These are phyloP conservation scores for Malacoctenus gilli DNA, from an alignment of 2,797 vertebrate genomes.

Conservation along the genomic window DNA sequence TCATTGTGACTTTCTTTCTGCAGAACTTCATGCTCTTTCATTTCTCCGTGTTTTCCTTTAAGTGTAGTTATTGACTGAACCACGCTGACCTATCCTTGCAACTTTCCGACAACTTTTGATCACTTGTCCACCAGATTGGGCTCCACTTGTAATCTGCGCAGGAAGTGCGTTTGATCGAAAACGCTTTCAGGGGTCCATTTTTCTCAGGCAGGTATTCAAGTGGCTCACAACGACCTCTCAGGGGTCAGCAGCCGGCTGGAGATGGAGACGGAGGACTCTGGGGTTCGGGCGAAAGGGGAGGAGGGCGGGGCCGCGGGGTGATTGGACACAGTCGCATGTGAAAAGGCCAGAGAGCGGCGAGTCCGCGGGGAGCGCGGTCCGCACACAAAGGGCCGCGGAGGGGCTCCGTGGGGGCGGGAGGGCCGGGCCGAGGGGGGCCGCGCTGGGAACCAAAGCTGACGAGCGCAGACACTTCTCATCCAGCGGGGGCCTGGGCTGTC, in stretches of 20 bases:
- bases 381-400: constrained; percentile 77
- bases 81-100: too few relatives aligned
- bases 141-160: too few relatives aligned
- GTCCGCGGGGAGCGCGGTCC: constrained; percentile 77
- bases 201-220: constrained; percentile 33
- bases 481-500: constrained; percentile 64
- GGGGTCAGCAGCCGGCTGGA: constrained; percentile 64
- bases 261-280: constrained; percentile 64
- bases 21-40: too few relatives aligned
- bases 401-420: constrained; percentile 56
- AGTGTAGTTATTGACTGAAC: too few relatives aligned
- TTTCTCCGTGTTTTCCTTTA: too few relatives aligned
- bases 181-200: too few relatives aligned
- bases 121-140: too few relatives aligned
- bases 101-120: too few relatives aligned
- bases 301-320: constrained; percentile 69
- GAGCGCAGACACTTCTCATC: constrained; percentile 79
- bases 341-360: constrained; percentile 80
- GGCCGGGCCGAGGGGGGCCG: constrained; percentile 60
- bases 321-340: constrained; percentile 86
- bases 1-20: too few relatives aligned
- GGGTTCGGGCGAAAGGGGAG: constrained; percentile 61
- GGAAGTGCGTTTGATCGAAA: too few relatives aligned
- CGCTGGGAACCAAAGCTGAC: constrained; percentile 81
- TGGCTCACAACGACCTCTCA: constrained; percentile 14